These are phyloP conservation scores for Alouatta palliata DNA, from an alignment of 2,113 vertebrate species.

Conservation along the genomic window DNA sequence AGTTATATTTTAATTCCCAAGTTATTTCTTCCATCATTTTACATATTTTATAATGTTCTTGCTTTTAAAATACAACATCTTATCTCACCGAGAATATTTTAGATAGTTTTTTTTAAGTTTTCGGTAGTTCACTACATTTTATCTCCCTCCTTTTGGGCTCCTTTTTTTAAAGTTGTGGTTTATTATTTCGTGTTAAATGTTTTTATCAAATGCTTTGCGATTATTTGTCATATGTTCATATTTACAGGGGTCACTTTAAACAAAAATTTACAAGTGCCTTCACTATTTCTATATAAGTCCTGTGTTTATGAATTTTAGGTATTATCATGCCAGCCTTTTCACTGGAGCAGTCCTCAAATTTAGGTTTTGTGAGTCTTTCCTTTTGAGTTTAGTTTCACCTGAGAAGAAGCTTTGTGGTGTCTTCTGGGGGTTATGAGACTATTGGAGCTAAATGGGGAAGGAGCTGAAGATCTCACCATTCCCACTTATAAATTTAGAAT, in stretches of 20 bases:
- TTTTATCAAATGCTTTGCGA: not conserved
- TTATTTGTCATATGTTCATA: not conserved
- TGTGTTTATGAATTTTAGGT: not conserved
- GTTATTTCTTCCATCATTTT: not conserved
- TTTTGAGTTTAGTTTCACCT: not conserved
- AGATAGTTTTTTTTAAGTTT: not conserved
- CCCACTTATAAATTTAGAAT: not conserved
- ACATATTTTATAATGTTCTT: not conserved
- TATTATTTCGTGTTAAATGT: not conserved
- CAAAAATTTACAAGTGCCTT: not conserved
- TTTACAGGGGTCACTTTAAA: not conserved
- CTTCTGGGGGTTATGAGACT: not conserved
- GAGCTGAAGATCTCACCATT: not conserved
- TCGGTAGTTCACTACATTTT: not conserved
- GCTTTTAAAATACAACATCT: not conserved
- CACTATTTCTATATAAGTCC: not conserved
- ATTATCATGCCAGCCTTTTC: not conserved
- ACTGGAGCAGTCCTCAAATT: not conserved
- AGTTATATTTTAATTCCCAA: constrained; percentile 46
- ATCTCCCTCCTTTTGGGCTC: not conserved
- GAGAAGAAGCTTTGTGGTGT: not conserved
- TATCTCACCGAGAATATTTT: not conserved
- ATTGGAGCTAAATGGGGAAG: not conserved
- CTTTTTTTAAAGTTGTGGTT: not conserved
- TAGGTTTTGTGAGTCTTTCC: not conserved